Evolutionary conservation across 1,140 invertebrate genomes (phyloP).

Genomic region (Habropoda laboriosa): DNA sequence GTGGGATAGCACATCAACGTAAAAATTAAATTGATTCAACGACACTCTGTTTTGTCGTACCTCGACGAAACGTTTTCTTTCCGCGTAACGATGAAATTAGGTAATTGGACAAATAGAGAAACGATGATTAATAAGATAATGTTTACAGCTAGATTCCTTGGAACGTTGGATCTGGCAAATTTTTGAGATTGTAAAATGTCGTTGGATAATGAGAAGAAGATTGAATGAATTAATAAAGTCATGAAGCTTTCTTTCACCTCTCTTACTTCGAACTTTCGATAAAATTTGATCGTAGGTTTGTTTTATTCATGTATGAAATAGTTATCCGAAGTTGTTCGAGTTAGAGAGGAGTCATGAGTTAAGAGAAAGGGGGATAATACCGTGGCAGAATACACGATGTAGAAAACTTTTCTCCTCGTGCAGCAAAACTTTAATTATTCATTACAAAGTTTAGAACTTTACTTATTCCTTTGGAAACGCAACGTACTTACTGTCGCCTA

Average conservation of each 20-base stretch:
- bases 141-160: too few relatives aligned
- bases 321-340: not conserved
- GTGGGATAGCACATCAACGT: too few relatives aligned
- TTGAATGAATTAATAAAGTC: too few relatives aligned
- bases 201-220: too few relatives aligned
- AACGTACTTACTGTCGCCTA: not conserved
- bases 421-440: constrained; percentile 32
- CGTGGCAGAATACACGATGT: not conserved
- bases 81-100: not conserved
- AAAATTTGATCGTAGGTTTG: not conserved
- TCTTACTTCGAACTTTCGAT: not conserved
- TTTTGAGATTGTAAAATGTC: not conserved
- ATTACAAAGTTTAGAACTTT: constrained; percentile 14
- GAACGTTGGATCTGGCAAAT: too few relatives aligned
- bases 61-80: too few relatives aligned
- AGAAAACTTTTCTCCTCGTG: not conserved
- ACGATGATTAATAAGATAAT: too few relatives aligned
- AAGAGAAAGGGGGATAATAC: not conserved
- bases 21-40: not conserved
- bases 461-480: not conserved
- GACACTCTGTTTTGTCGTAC: not conserved
- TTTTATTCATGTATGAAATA: not conserved
- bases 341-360: not conserved
- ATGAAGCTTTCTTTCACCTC: not conserved
- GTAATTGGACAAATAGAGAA: too few relatives aligned